These are phyloP conservation scores for Entomobrya proxima DNA, from an alignment of 2,888 invertebrate genomes.

Conservation along the genomic window DNA sequence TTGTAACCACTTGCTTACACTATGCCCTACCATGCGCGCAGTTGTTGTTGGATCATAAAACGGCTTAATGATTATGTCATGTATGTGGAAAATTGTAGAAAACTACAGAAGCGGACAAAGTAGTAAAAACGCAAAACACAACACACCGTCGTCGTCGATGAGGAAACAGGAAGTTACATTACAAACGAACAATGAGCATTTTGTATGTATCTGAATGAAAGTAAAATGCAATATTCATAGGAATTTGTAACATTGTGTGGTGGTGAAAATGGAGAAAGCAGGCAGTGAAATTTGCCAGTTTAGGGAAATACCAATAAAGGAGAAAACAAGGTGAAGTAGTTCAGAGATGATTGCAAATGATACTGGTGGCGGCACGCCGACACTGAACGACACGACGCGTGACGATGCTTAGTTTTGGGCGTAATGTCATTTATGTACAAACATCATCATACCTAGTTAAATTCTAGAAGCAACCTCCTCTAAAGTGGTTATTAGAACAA, in stretches of 20 bases:
- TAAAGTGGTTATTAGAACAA: too few relatives aligned
- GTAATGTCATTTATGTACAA: background rate
- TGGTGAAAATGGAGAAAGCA: background rate
- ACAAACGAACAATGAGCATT: background rate
- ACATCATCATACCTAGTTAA: too few relatives aligned
- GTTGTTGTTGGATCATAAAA: slow-evolving; percentile 52
- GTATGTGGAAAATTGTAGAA: slow-evolving; percentile 23
- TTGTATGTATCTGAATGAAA: too few relatives aligned
- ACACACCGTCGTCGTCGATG: background rate
- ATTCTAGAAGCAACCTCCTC: too few relatives aligned
- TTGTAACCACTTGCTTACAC: background rate
- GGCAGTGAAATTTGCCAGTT: background rate
- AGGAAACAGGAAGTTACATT: background rate
- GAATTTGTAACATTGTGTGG: background rate
- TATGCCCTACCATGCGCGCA: background rate
- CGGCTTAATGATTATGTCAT: slow-evolving; percentile 57
- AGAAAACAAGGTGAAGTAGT: background rate
- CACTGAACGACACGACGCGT: background rate
- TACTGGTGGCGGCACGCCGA: background rate
- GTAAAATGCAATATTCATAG: slow-evolving; percentile 27
- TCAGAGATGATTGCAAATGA: background rate
- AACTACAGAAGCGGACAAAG: background rate
- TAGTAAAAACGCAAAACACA: slow-evolving; percentile 4
- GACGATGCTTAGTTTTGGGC: background rate
- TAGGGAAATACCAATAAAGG: background rate